Conservation (phyloP, 2,888 invertebrate species). For the Allophyes oxyacanthae region DNA sequence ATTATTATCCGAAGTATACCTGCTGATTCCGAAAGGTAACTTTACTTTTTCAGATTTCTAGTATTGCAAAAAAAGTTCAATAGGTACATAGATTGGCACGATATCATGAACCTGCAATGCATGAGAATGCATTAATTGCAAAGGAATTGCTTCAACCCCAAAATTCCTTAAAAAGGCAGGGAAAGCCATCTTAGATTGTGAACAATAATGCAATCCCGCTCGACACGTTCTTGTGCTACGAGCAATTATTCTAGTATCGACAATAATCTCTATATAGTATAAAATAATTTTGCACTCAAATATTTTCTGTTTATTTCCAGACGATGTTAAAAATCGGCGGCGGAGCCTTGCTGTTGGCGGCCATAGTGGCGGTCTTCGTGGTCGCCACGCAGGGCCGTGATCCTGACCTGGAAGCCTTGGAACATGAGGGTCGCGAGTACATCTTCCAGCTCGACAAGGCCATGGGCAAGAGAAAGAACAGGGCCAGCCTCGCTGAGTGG, state of each 20-base stretch:
- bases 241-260: background rate
- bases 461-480: constrained; percentile 89
- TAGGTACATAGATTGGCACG: too few relatives aligned
- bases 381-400: constrained; percentile 87
- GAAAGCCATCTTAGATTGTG: too few relatives aligned
- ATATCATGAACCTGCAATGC: too few relatives aligned
- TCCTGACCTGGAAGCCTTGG: constrained; percentile 86
- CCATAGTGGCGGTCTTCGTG: constrained; percentile 85
- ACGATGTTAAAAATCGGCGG: constrained; percentile 87
- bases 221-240: too few relatives aligned
- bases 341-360: constrained; percentile 81
- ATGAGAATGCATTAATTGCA: too few relatives aligned
- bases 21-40: constrained; percentile 8
- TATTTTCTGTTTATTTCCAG: too few relatives aligned
- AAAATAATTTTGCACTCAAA: too few relatives aligned
- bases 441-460: constrained; percentile 90
- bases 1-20: background rate
- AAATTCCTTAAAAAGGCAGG: too few relatives aligned
- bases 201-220: too few relatives aligned
- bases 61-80: too few relatives aligned
- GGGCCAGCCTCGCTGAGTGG: constrained; percentile 91
- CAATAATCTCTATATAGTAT: constrained; percentile 2
- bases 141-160: too few relatives aligned
- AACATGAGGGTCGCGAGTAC: constrained; percentile 90
- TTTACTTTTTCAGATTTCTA: too few relatives aligned